Conservation (phyloP, 2,888 invertebrate genomes). For the Athalia circularis region DNA sequence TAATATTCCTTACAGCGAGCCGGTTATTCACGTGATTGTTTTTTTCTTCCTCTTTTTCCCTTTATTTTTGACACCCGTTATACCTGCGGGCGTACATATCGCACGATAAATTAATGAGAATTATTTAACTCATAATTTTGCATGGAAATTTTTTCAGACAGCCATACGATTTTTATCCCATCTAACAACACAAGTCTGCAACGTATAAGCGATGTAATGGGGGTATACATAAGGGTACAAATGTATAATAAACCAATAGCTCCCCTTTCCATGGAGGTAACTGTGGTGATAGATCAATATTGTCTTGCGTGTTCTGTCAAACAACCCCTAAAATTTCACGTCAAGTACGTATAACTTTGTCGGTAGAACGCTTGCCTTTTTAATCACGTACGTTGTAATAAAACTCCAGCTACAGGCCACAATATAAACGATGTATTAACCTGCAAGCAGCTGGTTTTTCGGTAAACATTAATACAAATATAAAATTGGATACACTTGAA, state of each 20-base stretch:
- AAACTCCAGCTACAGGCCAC: not conserved
- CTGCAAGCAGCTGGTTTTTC: not conserved
- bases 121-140: not conserved
- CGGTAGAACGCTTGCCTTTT: constrained; percentile 22
- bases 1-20: not conserved
- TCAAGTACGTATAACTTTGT: constrained; percentile 7
- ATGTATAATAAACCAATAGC: constrained; percentile 8
- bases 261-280: not conserved
- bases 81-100: not conserved
- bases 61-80: no score
- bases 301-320: constrained; percentile 42
- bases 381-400: not conserved
- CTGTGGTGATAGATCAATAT: constrained; percentile 39
- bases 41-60: no score
- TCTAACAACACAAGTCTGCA: no score
- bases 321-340: constrained; percentile 12
- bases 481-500: not conserved
- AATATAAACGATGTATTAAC: no score
- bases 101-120: not conserved
- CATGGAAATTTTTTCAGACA: no score
- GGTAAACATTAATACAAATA: not conserved
- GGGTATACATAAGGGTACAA: not conserved
- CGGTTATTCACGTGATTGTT: not conserved
- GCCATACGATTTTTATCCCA: no score
- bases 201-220: no score